Conservation (phyloP, 2,888 invertebrate genomes). For the Aphelenchoides bicaudatus region DNA sequence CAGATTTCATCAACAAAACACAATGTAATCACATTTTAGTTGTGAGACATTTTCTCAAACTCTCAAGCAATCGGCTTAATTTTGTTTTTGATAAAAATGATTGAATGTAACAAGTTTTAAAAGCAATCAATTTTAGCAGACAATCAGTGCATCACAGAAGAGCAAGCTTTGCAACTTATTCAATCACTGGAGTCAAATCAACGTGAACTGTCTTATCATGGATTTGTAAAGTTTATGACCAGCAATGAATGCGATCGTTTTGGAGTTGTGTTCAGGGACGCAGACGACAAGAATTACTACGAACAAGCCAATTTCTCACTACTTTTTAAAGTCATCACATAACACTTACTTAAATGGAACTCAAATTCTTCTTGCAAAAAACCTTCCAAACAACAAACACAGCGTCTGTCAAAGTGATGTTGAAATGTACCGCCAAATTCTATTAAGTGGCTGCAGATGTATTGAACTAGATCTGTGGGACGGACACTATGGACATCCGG, state of each 20-base stretch:
- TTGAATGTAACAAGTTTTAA: too few species aligned
- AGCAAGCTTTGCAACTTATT: background rate
- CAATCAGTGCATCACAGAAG: too few species aligned
- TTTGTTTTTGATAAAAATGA: too few species aligned
- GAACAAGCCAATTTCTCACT: slow-evolving; percentile 47
- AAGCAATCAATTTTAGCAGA: too few species aligned
- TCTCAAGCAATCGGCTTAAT: too few species aligned
- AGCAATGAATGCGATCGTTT: slow-evolving; percentile 98
- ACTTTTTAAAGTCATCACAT: slow-evolving; percentile 51
- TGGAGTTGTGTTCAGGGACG: slow-evolving; percentile 93
- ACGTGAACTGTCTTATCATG: slow-evolving; percentile 77
- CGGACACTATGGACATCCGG: slow-evolving; percentile 93
- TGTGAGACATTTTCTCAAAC: too few species aligned
- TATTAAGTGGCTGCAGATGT: slow-evolving; percentile 86
- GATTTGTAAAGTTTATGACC: slow-evolving; percentile 94
- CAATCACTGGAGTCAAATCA: background rate
- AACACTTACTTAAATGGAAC: slow-evolving; percentile 47
- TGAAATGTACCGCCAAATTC: slow-evolving; percentile 85
- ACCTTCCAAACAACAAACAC: slow-evolving; percentile 21
- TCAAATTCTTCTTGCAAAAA: slow-evolving; percentile 35
- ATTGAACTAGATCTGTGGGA: slow-evolving; percentile 95
- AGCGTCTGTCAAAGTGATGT: slow-evolving; percentile 71
- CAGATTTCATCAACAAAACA: too few species aligned
- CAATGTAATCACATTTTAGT: too few species aligned
- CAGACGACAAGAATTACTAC: slow-evolving; percentile 49